Percentiles rank a stretch among this genome's conserved stretches.
These are phyloP conservation scores for Radopholus similis DNA, from an alignment of 1,140 invertebrate genomes.

Conservation along the genomic window DNA sequence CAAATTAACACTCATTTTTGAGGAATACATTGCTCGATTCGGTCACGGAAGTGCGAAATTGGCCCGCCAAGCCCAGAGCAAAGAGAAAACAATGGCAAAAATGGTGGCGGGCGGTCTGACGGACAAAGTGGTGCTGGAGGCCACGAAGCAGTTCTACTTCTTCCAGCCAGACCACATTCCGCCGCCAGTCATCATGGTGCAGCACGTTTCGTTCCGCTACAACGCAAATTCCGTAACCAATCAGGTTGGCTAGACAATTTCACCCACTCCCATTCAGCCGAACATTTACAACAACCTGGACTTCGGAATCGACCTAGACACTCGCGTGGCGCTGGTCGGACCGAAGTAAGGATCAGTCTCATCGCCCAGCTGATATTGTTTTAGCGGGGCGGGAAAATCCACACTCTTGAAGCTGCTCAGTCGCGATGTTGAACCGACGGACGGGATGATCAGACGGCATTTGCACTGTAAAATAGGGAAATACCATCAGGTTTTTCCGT, in stretches of 20 bases:
- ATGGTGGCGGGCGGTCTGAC: slow-evolving; percentile 94
- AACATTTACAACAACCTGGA: slow-evolving; percentile 95
- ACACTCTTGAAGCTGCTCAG: slow-evolving; percentile 91
- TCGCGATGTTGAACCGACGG: slow-evolving; percentile 86
- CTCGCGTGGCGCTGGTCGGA: slow-evolving; percentile 65
- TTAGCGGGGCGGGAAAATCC: slow-evolving; percentile 97
- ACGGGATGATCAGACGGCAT: slow-evolving; percentile 94
- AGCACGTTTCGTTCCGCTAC: slow-evolving; percentile 93
- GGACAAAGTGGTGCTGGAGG: slow-evolving; percentile 84
- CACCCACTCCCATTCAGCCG: slow-evolving; percentile 65
- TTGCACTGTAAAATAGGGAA: slow-evolving; percentile 92
- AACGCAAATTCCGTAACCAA: slow-evolving; percentile 68
- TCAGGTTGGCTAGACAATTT: slow-evolving; percentile 1
- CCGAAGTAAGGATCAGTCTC: too few species aligned
- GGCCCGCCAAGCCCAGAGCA: slow-evolving; percentile 94
- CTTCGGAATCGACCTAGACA: slow-evolving; percentile 97
- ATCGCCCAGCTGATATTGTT: too few species aligned
- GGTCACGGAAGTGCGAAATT: slow-evolving; percentile 98
- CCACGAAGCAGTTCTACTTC: slow-evolving; percentile 74
- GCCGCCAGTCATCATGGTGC: slow-evolving; percentile 97
- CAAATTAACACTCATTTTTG: slow-evolving; percentile 40
- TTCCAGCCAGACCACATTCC: slow-evolving; percentile 92
- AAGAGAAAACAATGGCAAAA: slow-evolving; percentile 97
- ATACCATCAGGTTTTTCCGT: slow-evolving; percentile 77
- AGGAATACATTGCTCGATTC: slow-evolving; percentile 97